These are phyloP conservation scores for Phthorimaea operculella DNA, from an alignment of 1,140 invertebrate species.

Conservation along the genomic window DNA sequence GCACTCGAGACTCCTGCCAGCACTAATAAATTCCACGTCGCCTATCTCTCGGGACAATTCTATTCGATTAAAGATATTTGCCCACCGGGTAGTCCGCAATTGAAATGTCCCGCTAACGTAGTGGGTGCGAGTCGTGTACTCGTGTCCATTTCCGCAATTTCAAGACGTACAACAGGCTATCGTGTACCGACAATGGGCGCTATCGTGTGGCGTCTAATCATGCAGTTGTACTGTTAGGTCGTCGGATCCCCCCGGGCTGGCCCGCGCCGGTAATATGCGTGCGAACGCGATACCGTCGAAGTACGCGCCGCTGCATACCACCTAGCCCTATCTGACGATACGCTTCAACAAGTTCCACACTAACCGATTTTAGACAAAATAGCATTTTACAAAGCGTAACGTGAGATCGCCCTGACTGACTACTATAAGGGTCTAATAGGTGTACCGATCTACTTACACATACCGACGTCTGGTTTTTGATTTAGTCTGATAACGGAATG, in stretches of 20 bases:
- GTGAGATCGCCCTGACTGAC: background rate
- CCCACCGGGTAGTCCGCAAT: conserved; percentile 39
- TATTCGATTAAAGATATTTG: conserved; percentile 27
- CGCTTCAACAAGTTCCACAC: conserved; percentile 12
- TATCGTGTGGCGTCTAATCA: conserved; percentile 65
- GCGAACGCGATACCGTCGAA: conserved; percentile 56
- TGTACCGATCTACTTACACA: too few species aligned
- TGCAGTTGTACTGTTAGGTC: conserved; percentile 57
- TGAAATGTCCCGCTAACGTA: conserved; percentile 57
- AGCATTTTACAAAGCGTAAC: background rate
- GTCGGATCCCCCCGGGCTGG: conserved; percentile 37
- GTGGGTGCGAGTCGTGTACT: conserved; percentile 53
- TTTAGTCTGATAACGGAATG: background rate
- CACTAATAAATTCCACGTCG: conserved; percentile 16
- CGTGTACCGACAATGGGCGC: conserved; percentile 62
- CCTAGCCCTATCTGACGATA: conserved; percentile 28
- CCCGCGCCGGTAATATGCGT: conserved; percentile 56
- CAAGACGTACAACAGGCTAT: conserved; percentile 53
- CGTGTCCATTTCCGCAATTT: conserved; percentile 64
- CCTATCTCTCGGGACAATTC: conserved; percentile 16
- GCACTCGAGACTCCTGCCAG: background rate
- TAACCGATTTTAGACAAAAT: conserved; percentile 3
- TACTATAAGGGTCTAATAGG: too few species aligned
- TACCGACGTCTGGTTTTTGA: background rate
- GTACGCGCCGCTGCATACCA: conserved; percentile 23